phyloP scores from a whole-genome alignment of 2,797 vertebrate species.

The Poecilia picta region DNA sequence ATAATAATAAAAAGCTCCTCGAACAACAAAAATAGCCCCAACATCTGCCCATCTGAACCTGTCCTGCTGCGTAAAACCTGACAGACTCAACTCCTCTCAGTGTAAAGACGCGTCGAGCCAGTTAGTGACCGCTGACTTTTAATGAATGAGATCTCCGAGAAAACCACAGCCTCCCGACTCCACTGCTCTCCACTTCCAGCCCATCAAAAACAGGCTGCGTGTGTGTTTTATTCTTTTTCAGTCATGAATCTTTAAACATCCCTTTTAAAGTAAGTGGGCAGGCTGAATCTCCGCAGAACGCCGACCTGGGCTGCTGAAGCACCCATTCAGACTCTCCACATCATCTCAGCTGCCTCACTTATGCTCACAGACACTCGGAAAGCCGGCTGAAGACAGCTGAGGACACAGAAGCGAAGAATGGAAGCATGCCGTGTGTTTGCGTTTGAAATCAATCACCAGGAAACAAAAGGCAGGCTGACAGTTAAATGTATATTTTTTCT shows the following conservation, averaged over 20 bases:
- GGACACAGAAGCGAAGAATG: neutral
- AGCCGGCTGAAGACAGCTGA: slow-evolving; percentile 1
- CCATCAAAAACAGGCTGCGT: slow-evolving; percentile 81
- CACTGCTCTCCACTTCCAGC: slow-evolving; percentile 47
- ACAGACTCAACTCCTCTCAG: slow-evolving; percentile 32
- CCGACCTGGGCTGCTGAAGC: slow-evolving; percentile 84
- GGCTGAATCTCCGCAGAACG: slow-evolving; percentile 82
- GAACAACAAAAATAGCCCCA: slow-evolving; percentile 13
- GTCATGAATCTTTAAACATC: slow-evolving; percentile 96
- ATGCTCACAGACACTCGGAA: slow-evolving; percentile 20
- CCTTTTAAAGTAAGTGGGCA: slow-evolving; percentile 90
- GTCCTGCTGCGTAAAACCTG: slow-evolving; percentile 39
- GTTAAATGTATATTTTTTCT: slow-evolving; percentile 13
- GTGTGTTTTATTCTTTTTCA: slow-evolving; percentile 69
- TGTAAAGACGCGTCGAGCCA: slow-evolving; percentile 37
- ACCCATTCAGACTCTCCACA: slow-evolving; percentile 78
- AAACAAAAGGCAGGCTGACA: slow-evolving; percentile 25
- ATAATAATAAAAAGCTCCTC: slow-evolving; percentile 7
- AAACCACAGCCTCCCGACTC: slow-evolving; percentile 38
- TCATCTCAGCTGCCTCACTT: slow-evolving; percentile 24
- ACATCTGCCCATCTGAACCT: slow-evolving; percentile 14
- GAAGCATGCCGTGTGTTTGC: slow-evolving; percentile 30
- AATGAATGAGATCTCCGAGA: slow-evolving; percentile 37
- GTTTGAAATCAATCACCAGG: slow-evolving; percentile 52
- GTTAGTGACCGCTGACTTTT: slow-evolving; percentile 47